Base-by-base conservation (phyloP, 2,113 vertebrate genomes). In the Cephalopterus ornatus region DNA sequence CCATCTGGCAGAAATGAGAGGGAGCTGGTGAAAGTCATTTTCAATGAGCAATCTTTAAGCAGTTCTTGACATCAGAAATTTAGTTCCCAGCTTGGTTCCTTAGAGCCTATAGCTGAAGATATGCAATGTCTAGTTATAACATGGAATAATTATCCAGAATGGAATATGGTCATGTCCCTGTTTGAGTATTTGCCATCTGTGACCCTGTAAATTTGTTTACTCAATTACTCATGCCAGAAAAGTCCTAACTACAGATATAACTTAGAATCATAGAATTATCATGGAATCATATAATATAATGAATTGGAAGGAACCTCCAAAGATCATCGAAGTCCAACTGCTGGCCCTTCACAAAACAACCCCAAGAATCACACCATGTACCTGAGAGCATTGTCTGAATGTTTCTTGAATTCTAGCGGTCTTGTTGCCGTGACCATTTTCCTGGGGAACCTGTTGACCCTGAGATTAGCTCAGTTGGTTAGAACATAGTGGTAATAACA, bases 1-100 rank as follows among this genome's bases (percentile, higher is more conserved):
- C 84, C 89, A 89, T 89, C 84, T 96, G 96, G 73, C 89, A 94
- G 74, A 89, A 89, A 78, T 79, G 26, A 88, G 56, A 66, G 59
- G 28, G 58, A 94, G 22, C 15, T 91, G 74, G 26, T 94, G 44
- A 76, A 94, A 94, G 77, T 89, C 35, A 78, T 82, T 94, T 58
- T 81, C 74, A 66, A 47, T 91, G n/a, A 91, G 41, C 49, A 93
- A 56, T 86, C 71, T 72, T 88, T 62, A 61, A 83, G 66, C 52
- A 89, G 28, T 52, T 88, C 67, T 68, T 91, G 62, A 93, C 65
- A 95, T 44, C 47, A 67, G 56, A 92, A 95, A 85, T 85, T 63
- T 87, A 94, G 19, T 68, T 92, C 41, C 22, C 59, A 91, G 41
- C 68, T 91, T 72, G 52, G 24, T 72, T 86, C 73, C 42, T 10